Percentiles rank a stretch among this genome's conserved stretches.
Conservation (phyloP, 2,888 invertebrate genomes). For the Callyntrura sp. region DNA sequence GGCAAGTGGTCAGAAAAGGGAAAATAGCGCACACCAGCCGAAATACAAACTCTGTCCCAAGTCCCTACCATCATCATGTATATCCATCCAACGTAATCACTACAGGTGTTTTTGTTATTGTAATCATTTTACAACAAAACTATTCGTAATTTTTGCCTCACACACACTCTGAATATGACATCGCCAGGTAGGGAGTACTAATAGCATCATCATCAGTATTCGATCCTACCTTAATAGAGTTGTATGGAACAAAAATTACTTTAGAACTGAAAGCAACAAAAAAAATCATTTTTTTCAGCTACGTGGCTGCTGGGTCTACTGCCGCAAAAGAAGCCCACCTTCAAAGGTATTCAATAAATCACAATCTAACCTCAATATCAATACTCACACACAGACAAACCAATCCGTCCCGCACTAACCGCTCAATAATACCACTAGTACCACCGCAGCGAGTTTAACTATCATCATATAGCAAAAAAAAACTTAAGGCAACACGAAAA, state of each 20-base stretch:
- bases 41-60: too few relatives aligned
- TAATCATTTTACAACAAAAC: constrained; percentile 6
- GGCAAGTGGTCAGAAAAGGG: constrained; percentile 30
- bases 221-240: not conserved
- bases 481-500: not conserved
- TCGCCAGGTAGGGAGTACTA: not conserved
- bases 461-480: not conserved
- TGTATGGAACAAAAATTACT: constrained; percentile 10
- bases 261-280: not conserved
- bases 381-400: not conserved
- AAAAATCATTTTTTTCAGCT: constrained; percentile 18
- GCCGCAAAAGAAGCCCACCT: constrained; percentile 74
- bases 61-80: not conserved
- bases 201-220: not conserved
- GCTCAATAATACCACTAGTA: constrained; percentile 11
- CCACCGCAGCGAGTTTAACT: not conserved
- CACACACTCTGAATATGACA: not conserved
- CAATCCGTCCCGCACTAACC: constrained; percentile 21
- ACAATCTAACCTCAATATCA: constrained; percentile 66
- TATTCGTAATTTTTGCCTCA: not conserved
- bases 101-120: not conserved
- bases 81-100: not conserved
- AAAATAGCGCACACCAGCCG: constrained; percentile 6
- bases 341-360: constrained; percentile 63
- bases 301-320: not conserved